Base-by-base conservation (phyloP, 2,888 invertebrate species). In the Pseudococcus viburni region DNA sequence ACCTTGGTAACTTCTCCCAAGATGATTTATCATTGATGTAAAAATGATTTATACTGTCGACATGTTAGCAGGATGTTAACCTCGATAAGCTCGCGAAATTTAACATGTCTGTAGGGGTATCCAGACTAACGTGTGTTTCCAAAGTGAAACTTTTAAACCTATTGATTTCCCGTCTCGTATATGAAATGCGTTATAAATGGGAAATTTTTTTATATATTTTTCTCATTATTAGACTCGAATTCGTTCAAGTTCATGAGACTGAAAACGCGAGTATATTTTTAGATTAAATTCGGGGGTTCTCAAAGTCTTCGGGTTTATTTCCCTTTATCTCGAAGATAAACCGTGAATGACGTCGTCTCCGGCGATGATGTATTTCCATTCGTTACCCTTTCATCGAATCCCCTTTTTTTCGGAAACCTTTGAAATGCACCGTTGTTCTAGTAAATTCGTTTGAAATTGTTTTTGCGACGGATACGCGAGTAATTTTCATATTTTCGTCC, bases 1-100 rank as follows among this genome's bases (percentile, higher is more conserved):
- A 5, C 5, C 15, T 15, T 6, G n/a, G 59, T 19, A 59, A 59
- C 59, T 19, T 59, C 19, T 59, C n/a, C 7, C 19, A 3, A 73
- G 68, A 73, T 73, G 26, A 73, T 73, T 33, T 73, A 73, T 73
- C 68, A 73, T 73, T 73, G 68, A 73, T 26, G 68, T 26, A 73
- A 33, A 26, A 26, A 73, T 73, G 68, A 73, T 73, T 73, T 73
- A 73, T 73, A 33, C 33, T 26, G 12, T 33, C 68, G 68, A 73
- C 68, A 12, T 73, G 26, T 73, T 73, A 26, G 19, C 19, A 59
- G 68, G 33, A 73, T 26, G 12, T 73, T 73, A 73, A 33, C 68
- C 33, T 73, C 26, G 68, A 73, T 73, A 73, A 73, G 68, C 33
- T 26, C 68, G 26, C 33, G 5, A 73, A 73, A 73, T 73, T 73